Evolutionary conservation across 1,140 invertebrate genomes (phyloP).

Genomic region (Scylla paramamosain): DNA sequence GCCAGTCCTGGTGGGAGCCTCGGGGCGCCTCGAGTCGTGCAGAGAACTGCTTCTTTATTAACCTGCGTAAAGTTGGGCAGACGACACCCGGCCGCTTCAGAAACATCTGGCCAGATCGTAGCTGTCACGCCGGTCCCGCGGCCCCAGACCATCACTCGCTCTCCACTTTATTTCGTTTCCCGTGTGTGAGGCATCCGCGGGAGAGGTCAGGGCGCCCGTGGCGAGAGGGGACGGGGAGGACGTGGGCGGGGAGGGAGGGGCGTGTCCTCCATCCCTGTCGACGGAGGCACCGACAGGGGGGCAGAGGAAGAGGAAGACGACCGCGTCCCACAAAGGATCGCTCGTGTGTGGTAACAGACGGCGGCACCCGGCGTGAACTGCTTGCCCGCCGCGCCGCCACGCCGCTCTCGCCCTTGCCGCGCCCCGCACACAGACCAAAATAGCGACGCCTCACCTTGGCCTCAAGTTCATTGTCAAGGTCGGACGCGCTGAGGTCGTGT

Average conservation of each 20-base stretch:
- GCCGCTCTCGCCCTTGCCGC: conserved; percentile 40
- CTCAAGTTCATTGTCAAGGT: conserved; percentile 71
- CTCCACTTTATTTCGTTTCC: conserved; percentile 60
- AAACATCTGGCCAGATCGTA: conserved; percentile 70
- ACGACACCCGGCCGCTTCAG: conserved; percentile 50
- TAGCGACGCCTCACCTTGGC: conserved; percentile 49
- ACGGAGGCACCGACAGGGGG: conserved; percentile 6
- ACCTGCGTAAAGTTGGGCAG: conserved; percentile 44
- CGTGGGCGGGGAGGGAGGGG: background rate
- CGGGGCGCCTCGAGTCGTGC: conserved; percentile 23
- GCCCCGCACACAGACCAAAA: conserved; percentile 48
- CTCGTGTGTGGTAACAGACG: conserved; percentile 69
- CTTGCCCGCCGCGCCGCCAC: background rate
- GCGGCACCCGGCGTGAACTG: conserved; percentile 58
- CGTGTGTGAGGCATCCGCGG: background rate
- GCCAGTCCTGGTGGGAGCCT: conserved; percentile 25
- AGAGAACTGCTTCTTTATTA: conserved; percentile 39
- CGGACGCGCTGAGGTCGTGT: conserved; percentile 68
- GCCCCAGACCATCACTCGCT: conserved; percentile 34
- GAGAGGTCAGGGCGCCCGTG: background rate
- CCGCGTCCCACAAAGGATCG: conserved; percentile 61
- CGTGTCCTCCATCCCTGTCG: background rate
- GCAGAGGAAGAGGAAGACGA: conserved; percentile 42
- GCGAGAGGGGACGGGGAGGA: background rate
- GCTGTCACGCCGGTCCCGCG: conserved; percentile 59